Evolutionary conservation across 2,113 vertebrate genomes (phyloP), one percentile per base, ranked within the genome.

Genomic region (Alouatta palliata): DNA sequence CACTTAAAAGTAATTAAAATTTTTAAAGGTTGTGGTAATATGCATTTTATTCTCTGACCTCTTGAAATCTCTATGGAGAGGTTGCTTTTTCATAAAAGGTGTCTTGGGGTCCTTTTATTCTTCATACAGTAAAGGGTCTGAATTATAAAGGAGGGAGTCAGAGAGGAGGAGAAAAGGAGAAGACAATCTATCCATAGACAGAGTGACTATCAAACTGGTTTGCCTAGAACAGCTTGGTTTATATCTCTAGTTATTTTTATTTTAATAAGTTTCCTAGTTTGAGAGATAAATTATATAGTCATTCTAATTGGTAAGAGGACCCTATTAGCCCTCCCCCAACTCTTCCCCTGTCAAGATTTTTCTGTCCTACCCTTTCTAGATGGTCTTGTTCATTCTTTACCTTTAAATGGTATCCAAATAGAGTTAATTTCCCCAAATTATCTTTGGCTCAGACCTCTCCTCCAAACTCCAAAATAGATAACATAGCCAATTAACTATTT

Each of bases 241-340:
- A 58, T 16, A 68, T 58, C 25, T 76, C n/a, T 32, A 82, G 23
- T 68, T 88, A 37, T 81, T 92, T 90, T 73, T 76, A 89, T 66
- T 82, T 89, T 61, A 95, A 52, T 64, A 77, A 81, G 11, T 52
- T 13, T 85, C 86, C 66, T 52, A 11, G 17, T 85, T 85, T 97
- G 81, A 92, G 25, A 91, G 76, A 92, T 64, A 94, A 95, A 94
- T 93, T 79, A 90, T n/a, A 71, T 43, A 37, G 4, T 47, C 75
- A 85, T 84, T 93, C 58, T 95, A 97, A 93, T 40, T 95, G 58
- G 52, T 83, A 19, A 95, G 12, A 96, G 40, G 68, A 97, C 17
- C 52, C 52, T 6, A 17, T 17, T 52, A 8, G 8, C 21, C 12
- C 1, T 61, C 3, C 23, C 27, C 32, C 27, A 11, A 3, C 17